phyloP scores from a whole-genome alignment of 1,140 invertebrate species.

The Stenopsyche tienmushanensis region DNA sequence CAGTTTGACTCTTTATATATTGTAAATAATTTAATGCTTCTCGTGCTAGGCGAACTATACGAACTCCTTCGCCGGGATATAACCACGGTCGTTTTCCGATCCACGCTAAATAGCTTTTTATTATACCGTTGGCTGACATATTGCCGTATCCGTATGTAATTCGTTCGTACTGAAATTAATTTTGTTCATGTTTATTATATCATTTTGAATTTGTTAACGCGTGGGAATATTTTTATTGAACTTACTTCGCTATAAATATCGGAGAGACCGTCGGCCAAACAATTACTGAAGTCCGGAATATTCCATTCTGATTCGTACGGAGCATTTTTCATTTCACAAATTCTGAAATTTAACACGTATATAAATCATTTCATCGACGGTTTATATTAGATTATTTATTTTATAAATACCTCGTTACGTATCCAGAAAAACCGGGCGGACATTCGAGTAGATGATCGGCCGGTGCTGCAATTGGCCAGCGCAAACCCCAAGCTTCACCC shows the following conservation, averaged over 20 bases:
- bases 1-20: slow-evolving; percentile 44
- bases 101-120: slow-evolving; percentile 49
- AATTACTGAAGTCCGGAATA: slow-evolving; percentile 71
- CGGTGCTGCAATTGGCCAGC: slow-evolving; percentile 53
- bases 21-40: slow-evolving; percentile 56
- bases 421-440: slow-evolving; percentile 50
- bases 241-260: slow-evolving; percentile 66
- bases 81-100: slow-evolving; percentile 46
- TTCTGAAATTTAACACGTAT: slow-evolving; percentile 44
- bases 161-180: slow-evolving; percentile 55
- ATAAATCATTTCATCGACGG: too few relatives aligned
- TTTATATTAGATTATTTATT: not conserved
- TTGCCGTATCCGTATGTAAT: slow-evolving; percentile 59
- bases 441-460: slow-evolving; percentile 49
- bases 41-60: slow-evolving; percentile 52
- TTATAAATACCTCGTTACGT: slow-evolving; percentile 47
- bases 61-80: slow-evolving; percentile 61
- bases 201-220: not conserved
- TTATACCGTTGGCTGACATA: slow-evolving; percentile 49
- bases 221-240: not conserved
- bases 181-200: too few relatives aligned
- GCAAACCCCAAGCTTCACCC: slow-evolving; percentile 47
- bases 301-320: slow-evolving; percentile 66
- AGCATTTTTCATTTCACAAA: slow-evolving; percentile 53
- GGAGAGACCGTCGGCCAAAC: slow-evolving; percentile 64